These are phyloP conservation scores for Scyliorhinus canicula DNA, from an alignment of 2,797 vertebrate species.

Conservation along the genomic window DNA sequence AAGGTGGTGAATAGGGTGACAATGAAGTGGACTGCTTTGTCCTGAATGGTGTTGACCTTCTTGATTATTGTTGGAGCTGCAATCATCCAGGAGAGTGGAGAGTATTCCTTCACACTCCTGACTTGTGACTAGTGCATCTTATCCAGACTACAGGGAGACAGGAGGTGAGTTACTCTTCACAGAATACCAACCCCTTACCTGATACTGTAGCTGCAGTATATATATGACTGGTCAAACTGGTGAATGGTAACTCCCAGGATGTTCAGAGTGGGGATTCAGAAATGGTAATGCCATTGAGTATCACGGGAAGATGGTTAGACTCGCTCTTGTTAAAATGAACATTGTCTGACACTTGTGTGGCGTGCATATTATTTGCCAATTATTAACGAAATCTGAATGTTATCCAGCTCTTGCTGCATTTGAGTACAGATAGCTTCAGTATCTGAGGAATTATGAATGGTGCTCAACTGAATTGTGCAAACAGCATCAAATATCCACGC, in stretches of 20 bases:
- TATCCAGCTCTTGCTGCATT: no score
- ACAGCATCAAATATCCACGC: no score
- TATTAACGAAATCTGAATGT: no score
- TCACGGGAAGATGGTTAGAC: no score
- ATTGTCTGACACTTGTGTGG: no score
- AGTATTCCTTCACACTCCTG: neutral
- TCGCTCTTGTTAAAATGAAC: no score
- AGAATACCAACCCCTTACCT: neutral
- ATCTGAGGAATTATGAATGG: no score
- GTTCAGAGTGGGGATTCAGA: neutral
- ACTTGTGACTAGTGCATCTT: neutral
- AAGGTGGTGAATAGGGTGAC: neutral
- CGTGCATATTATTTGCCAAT: no score
- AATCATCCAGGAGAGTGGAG: neutral
- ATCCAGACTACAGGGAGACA: neutral
- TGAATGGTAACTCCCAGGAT: neutral
- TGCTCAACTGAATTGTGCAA: no score
- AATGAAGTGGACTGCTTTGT: neutral
- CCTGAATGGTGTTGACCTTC: neutral
- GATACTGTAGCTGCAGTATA: neutral
- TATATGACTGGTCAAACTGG: neutral
- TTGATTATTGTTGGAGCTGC: neutral
- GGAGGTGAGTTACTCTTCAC: neutral
- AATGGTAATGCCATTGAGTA: neutral
- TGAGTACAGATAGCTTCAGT: no score